Evolutionary conservation across 2,888 invertebrate species (phyloP).

Genomic region (Helicoverpa assulta): DNA sequence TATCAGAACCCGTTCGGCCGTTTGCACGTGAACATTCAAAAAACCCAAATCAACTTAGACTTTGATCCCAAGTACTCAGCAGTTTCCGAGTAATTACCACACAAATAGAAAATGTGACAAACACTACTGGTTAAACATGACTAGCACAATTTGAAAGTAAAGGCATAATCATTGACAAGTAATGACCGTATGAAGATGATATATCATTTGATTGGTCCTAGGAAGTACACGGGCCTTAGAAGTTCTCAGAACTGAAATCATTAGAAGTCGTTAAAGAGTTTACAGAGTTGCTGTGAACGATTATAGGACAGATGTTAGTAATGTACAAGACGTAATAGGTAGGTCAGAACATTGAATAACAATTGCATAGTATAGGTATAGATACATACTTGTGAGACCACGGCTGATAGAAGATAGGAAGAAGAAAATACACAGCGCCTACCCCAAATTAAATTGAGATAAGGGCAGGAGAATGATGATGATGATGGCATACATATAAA

Average conservation of each 20-base stretch:
- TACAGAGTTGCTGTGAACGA: conserved; percentile 10
- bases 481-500: too few relatives aligned
- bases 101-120: conserved; percentile 5
- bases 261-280: conserved; percentile 26
- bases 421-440: too few relatives aligned
- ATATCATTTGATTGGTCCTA: conserved; percentile 32
- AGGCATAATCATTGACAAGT: conserved; percentile 35
- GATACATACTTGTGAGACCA: too few relatives aligned
- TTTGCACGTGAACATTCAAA: too few relatives aligned
- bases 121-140: conserved; percentile 33
- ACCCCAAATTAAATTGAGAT: too few relatives aligned
- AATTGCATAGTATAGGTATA: too few relatives aligned
- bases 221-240: conserved; percentile 8
- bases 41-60: too few relatives aligned
- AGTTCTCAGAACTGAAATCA: conserved; percentile 34
- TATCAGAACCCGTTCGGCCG: too few relatives aligned
- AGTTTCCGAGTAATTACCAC: background rate
- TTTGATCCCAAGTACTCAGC: too few relatives aligned
- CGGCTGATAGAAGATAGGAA: too few relatives aligned
- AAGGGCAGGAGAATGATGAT: too few relatives aligned
- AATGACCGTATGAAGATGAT: conserved; percentile 21
- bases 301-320: background rate
- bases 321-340: background rate
- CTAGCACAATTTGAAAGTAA: conserved; percentile 39
- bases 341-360: too few relatives aligned